Percentiles rank a stretch among this genome's conserved stretches.
Conservation (phyloP, 2,888 invertebrate genomes). For the Ormyrus rosae region DNA sequence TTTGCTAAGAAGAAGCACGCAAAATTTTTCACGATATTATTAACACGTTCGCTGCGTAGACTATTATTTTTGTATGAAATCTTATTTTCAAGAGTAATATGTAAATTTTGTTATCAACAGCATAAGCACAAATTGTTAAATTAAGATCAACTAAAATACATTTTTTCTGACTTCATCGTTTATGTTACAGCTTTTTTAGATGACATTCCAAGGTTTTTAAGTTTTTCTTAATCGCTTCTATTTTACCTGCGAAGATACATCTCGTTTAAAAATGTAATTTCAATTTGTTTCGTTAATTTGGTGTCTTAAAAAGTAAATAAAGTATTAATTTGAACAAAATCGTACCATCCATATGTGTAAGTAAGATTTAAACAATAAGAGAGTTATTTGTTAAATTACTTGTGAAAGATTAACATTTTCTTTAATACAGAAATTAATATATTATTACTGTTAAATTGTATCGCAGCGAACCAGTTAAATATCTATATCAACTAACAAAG, state of each 20-base stretch:
- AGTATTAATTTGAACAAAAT: slow-evolving; percentile 16
- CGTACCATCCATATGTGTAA: slow-evolving; percentile 22
- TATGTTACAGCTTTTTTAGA: slow-evolving; percentile 51
- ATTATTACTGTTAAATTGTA: background rate
- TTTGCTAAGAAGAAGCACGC: no score
- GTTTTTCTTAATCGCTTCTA: slow-evolving; percentile 40
- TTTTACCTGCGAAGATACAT: slow-evolving; percentile 45
- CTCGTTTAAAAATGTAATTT: slow-evolving; percentile 48
- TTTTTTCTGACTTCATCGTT: slow-evolving; percentile 33
- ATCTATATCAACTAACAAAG: background rate
- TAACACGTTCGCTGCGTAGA: slow-evolving; percentile 45
- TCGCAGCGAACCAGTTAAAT: slow-evolving; percentile 39
- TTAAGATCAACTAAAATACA: slow-evolving; percentile 38
- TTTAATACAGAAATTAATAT: background rate
- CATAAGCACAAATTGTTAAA: slow-evolving; percentile 37
- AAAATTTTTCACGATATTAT: background rate
- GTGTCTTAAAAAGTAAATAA: slow-evolving; percentile 20
- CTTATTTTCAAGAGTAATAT: slow-evolving; percentile 8
- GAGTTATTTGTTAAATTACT: background rate
- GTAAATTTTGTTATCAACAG: slow-evolving; percentile 7
- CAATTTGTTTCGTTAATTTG: slow-evolving; percentile 43
- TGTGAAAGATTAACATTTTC: background rate
- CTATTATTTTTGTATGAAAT: background rate
- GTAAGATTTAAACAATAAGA: slow-evolving; percentile 13
- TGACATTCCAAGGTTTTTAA: slow-evolving; percentile 67